Conservation (phyloP, 2,113 vertebrate genomes). For the Oncorhynchus gorbuscha region DNA sequence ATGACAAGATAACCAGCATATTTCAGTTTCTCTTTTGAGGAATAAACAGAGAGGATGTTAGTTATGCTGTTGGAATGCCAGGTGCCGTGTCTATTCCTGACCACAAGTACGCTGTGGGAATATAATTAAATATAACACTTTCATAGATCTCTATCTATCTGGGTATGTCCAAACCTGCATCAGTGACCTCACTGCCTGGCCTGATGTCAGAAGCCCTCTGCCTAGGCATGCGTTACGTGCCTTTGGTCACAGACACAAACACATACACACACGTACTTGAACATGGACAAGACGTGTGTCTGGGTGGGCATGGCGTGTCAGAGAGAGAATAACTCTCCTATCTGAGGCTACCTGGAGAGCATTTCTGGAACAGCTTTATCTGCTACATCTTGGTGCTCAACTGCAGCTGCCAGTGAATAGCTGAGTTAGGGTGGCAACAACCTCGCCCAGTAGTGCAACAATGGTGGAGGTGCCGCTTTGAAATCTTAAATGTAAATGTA, state of each 20-base stretch:
- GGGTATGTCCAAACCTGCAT: neutral
- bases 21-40: neutral
- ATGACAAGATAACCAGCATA: neutral
- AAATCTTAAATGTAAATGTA: no score
- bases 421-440: neutral
- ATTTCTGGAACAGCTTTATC: constrained; percentile 52
- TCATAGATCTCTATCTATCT: no score
- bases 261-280: neutral
- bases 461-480: neutral
- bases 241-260: neutral
- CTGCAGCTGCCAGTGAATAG: constrained; percentile 48
- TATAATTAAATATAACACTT: no score
- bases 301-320: constrained; percentile 47
- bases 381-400: constrained; percentile 49
- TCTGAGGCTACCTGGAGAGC: constrained; percentile 35
- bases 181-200: neutral
- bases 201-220: neutral
- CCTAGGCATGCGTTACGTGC: neutral
- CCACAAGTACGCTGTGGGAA: neutral
- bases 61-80: neutral
- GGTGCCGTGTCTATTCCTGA: neutral
- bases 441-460: constrained; percentile 18
- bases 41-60: constrained; percentile 1
- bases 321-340: constrained; percentile 53
- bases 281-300: constrained; percentile 43